Conservation (phyloP, 2,888 invertebrate species). For the Napeogenes sylphis region DNA sequence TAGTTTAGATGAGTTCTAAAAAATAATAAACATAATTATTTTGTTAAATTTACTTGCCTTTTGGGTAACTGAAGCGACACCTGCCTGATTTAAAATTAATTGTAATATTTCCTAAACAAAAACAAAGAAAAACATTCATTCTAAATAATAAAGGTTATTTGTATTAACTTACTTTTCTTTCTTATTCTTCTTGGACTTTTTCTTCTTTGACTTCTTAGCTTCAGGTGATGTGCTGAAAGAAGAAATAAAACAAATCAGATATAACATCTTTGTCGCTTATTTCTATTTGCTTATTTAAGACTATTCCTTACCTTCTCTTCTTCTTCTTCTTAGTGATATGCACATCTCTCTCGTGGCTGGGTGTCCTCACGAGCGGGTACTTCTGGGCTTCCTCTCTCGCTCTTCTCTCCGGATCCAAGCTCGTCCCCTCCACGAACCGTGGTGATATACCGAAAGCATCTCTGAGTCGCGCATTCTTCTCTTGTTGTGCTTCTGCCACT, state of each 20-base stretch:
- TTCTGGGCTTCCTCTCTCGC: slow-evolving; percentile 73
- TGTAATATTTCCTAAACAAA: slow-evolving; percentile 26
- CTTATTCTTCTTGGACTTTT: slow-evolving; percentile 86
- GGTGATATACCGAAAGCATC: slow-evolving; percentile 97
- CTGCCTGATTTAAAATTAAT: slow-evolving; percentile 63
- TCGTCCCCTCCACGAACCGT: slow-evolving; percentile 95
- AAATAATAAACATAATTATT: slow-evolving; percentile 24
- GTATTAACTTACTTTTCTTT: slow-evolving; percentile 81
- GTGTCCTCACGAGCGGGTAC: slow-evolving; percentile 87
- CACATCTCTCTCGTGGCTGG: slow-evolving; percentile 79
- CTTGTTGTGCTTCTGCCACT: slow-evolving; percentile 96
- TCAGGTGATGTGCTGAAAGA: slow-evolving; percentile 83
- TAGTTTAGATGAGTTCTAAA: slow-evolving; percentile 8
- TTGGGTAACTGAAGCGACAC: slow-evolving; percentile 63
- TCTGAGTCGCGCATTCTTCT: slow-evolving; percentile 94
- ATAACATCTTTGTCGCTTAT: no score
- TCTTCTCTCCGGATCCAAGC: slow-evolving; percentile 87
- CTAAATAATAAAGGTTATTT: slow-evolving; percentile 19
- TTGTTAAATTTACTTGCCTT: slow-evolving; percentile 59
- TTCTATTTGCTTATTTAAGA: not conserved
- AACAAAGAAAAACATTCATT: slow-evolving; percentile 29
- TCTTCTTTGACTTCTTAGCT: slow-evolving; percentile 86
- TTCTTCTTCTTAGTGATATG: slow-evolving; percentile 82
- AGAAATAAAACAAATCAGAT: not conserved
- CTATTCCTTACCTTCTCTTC: slow-evolving; percentile 79